A percentile compares a stretch with the other conserved stretches of the same genome.
Conservation (phyloP, 2,113 vertebrate species). For the Nicator chloris region DNA sequence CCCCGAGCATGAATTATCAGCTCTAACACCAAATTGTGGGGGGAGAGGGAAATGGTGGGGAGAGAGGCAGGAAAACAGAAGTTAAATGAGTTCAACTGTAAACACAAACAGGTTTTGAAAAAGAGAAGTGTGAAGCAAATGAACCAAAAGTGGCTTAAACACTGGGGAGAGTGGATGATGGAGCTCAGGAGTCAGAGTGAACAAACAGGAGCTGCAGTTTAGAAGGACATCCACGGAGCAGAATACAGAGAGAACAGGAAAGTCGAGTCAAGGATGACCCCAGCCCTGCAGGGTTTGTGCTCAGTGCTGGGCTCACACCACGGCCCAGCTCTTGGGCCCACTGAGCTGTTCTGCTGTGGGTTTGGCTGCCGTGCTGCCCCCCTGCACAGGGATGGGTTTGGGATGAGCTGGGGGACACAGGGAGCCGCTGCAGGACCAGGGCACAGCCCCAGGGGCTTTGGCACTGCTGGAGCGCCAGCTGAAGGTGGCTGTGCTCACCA, state of each 20-base stretch:
- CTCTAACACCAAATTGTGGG: neutral
- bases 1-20: neutral
- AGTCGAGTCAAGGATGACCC: neutral
- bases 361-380: neutral
- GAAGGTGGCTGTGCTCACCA: neutral
- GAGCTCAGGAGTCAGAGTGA: neutral
- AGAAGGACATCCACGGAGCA: neutral
- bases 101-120: neutral
- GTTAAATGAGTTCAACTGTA: neutral
- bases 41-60: neutral
- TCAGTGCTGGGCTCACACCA: neutral
- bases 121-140: constrained; percentile 6
- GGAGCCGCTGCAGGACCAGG: neutral
- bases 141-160: constrained; percentile 31
- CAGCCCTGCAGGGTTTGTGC: neutral
- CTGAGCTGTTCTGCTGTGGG: neutral
- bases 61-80: neutral
- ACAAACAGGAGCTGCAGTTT: neutral
- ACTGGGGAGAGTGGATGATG: constrained; percentile 1
- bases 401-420: rapidly evolving
- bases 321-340: neutral
- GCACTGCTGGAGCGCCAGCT: no score
- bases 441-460: neutral
- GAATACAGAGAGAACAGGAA: neutral
- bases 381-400: no score